A percentile compares a stretch with the other conserved stretches of the same genome.
Evolutionary conservation across 1,140 invertebrate genomes (phyloP).

Genomic region (Drosophila neocordata): DNA sequence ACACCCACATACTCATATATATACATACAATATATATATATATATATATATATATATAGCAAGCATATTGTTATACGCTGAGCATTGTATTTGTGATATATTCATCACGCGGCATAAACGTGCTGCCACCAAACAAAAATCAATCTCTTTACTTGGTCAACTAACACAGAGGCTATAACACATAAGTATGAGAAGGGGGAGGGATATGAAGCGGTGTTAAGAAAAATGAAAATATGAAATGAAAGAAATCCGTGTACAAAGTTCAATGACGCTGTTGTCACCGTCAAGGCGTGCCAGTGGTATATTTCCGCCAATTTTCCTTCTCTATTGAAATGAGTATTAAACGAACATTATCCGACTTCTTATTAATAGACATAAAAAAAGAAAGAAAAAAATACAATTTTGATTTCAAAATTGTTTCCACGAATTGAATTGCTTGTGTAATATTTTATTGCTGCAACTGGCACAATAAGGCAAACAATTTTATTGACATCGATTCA

Average conservation of each 20-base stretch:
- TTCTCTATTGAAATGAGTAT: constrained; percentile 3
- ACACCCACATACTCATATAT: constrained; percentile 9
- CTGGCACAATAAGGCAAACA: background rate
- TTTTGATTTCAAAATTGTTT: background rate
- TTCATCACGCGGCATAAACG: constrained; percentile 55
- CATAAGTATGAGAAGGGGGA: background rate
- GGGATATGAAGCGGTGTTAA: background rate
- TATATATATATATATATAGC: background rate
- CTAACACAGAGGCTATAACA: constrained; percentile 30
- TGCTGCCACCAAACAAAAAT: constrained; percentile 46
- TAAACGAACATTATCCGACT: background rate
- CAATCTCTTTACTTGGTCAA: constrained; percentile 31
- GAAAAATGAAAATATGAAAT: constrained; percentile 18
- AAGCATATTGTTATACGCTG: constrained; percentile 28
- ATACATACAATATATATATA: background rate
- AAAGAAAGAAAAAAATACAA: background rate
- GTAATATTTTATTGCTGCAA: background rate
- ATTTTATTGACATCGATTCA: background rate
- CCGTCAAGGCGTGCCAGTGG: constrained; percentile 25
- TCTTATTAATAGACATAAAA: background rate
- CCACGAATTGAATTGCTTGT: background rate
- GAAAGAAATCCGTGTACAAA: constrained; percentile 34
- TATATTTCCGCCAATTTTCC: background rate
- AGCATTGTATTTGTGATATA: constrained; percentile 40
- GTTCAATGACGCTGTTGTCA: constrained; percentile 49